These are phyloP conservation scores for Drosophila santomea DNA, from an alignment of 1,140 invertebrate genomes.

Conservation along the genomic window DNA sequence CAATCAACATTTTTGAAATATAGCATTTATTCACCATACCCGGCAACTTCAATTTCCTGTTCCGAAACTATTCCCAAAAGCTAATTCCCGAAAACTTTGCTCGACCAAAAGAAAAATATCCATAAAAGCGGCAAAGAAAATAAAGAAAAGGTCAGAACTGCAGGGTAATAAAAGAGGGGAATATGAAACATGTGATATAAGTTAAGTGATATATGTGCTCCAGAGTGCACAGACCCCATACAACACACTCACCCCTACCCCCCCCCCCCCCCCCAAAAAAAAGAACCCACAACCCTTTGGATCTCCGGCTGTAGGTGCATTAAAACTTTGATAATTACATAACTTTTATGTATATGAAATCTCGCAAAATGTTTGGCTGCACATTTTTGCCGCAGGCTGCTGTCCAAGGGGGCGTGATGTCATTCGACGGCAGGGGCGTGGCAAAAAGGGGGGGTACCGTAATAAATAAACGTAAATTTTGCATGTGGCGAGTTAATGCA, in stretches of 20 bases:
- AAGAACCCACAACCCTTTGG: constrained; percentile 11
- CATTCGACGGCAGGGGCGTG: constrained; percentile 22
- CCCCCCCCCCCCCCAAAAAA: background rate
- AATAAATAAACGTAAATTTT: constrained; percentile 83
- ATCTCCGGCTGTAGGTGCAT: constrained; percentile 64
- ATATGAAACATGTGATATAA: constrained; percentile 53
- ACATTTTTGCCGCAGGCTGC: constrained; percentile 62
- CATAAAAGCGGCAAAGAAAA: constrained; percentile 16
- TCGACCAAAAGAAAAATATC: constrained; percentile 35
- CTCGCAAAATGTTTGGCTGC: constrained; percentile 74
- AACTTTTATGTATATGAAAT: constrained; percentile 71
- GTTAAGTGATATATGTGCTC: constrained; percentile 44
- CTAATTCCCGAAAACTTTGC: constrained; percentile 34
- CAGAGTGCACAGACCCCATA: constrained; percentile 12
- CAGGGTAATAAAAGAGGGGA: constrained; percentile 14
- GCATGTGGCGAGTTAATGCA: constrained; percentile 81
- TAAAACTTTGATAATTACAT: constrained; percentile 83
- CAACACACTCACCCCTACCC: background rate
- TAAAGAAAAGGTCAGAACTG: constrained; percentile 35
- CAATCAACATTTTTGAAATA: constrained; percentile 1
- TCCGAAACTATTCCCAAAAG: constrained; percentile 30
- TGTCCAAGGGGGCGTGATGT: constrained; percentile 33
- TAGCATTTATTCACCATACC: constrained; percentile 7
- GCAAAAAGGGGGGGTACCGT: constrained; percentile 38
- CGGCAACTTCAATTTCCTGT: constrained; percentile 31